These are phyloP conservation scores for Lacerta agilis DNA, from an alignment of 2,797 vertebrate genomes.

Conservation along the genomic window DNA sequence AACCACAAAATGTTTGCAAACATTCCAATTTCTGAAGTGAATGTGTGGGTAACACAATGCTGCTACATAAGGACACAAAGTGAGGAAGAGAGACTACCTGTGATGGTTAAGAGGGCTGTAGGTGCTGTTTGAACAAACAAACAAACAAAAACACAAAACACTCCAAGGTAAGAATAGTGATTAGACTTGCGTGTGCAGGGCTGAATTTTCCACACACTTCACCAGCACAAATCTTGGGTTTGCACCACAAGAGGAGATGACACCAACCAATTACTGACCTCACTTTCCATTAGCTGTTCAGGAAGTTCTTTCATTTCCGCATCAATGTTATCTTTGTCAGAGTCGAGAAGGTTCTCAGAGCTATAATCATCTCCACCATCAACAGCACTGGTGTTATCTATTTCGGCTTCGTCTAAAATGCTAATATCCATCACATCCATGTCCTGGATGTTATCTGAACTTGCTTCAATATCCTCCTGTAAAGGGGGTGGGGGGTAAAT, in stretches of 20 bases:
- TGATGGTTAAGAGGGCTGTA: background rate
- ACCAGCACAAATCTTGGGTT: too few relatives aligned
- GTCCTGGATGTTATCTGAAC: constrained; percentile 90
- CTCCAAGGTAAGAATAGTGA: background rate
- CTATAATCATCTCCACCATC: constrained; percentile 84
- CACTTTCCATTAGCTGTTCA: constrained; percentile 75
- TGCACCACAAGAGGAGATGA: background rate
- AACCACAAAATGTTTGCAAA: background rate
- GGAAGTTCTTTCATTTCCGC: constrained; percentile 75
- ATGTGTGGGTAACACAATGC: background rate
- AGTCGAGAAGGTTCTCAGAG: constrained; percentile 79
- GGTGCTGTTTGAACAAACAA: too few relatives aligned
- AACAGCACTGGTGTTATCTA: constrained; percentile 83
- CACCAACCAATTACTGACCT: constrained; percentile 64
- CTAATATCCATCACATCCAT: constrained; percentile 96
- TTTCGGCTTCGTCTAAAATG: constrained; percentile 91
- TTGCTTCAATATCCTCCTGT: constrained; percentile 87
- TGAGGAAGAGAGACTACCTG: too few relatives aligned
- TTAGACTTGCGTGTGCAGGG: background rate
- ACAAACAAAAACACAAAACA: too few relatives aligned
- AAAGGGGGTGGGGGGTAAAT: background rate
- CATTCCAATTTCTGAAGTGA: background rate
- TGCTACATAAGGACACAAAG: background rate
- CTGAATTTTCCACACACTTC: background rate
- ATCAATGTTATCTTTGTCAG: constrained; percentile 78